A percentile compares a stretch with the other conserved stretches of the same genome.
phyloP scores from a whole-genome alignment of 2,888 invertebrate genomes.

The Hypena proboscidalis region DNA sequence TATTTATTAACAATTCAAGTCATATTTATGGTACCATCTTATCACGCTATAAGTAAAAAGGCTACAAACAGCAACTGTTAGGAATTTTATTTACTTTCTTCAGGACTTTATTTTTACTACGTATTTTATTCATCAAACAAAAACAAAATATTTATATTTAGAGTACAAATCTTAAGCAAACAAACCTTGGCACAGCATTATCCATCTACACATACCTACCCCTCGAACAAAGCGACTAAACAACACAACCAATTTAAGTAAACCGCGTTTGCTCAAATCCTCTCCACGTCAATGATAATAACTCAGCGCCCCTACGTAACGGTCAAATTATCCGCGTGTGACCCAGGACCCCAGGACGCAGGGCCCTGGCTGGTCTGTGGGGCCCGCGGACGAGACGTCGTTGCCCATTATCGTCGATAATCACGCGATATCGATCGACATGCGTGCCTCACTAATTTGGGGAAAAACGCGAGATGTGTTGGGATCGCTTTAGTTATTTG shows the following conservation, averaged over 20 bases:
- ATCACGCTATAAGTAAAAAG: no score
- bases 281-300: conserved; percentile 36
- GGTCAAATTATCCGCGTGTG: conserved; percentile 50
- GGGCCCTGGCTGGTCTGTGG: conserved; percentile 30
- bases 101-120: no score
- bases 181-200: no score
- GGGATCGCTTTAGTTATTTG: conserved; percentile 12
- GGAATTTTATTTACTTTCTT: no score
- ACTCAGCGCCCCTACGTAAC: conserved; percentile 42
- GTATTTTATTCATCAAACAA: no score
- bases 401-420: conserved; percentile 74
- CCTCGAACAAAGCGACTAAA: not conserved
- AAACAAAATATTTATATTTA: no score
- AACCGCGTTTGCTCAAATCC: conserved; percentile 20
- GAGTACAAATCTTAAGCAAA: no score
- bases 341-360: conserved; percentile 8
- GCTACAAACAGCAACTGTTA: no score
- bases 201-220: no score
- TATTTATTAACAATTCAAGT: no score
- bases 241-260: conserved; percentile 7
- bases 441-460: conserved; percentile 71
- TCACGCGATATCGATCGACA: conserved; percentile 79
- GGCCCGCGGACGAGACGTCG: conserved; percentile 46
- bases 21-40: no score
- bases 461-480: conserved; percentile 30